These are phyloP conservation scores for Myiotriccus ornatus DNA, from an alignment of 2,797 vertebrate species.

Conservation along the genomic window DNA sequence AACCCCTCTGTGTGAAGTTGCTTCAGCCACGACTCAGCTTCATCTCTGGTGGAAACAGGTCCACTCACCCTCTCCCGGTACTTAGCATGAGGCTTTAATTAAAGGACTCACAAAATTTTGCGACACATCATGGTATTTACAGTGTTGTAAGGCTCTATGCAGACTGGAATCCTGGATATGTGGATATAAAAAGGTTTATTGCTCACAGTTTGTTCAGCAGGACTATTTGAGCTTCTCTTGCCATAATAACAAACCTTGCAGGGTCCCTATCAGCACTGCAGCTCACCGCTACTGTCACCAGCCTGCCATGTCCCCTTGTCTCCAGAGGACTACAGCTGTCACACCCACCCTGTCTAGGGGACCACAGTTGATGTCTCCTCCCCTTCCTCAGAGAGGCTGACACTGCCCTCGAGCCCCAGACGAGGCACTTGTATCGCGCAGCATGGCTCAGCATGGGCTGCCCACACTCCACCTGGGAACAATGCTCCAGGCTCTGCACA, in stretches of 20 bases:
- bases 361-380: not conserved
- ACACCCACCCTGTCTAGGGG: not conserved
- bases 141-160: not conserved
- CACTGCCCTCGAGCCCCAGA: rapidly evolving
- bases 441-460: not conserved
- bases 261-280: not conserved
- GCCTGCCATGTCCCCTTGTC: not conserved
- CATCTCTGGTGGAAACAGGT: not conserved
- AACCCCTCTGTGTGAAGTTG: not conserved
- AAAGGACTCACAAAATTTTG: not conserved
- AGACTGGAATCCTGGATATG: not conserved
- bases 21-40: not conserved
- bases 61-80: not conserved
- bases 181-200: not conserved
- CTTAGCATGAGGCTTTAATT: not conserved
- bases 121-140: rapidly evolving
- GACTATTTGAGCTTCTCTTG: not conserved
- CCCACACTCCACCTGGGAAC: not conserved
- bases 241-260: not conserved
- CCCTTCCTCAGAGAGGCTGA: not conserved
- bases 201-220: not conserved
- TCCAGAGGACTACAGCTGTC: not conserved
- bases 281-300: not conserved
- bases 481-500: not conserved
- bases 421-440: not conserved